Evolutionary conservation across 1,140 invertebrate species (phyloP).

Genomic region (Periplaneta americana): DNA sequence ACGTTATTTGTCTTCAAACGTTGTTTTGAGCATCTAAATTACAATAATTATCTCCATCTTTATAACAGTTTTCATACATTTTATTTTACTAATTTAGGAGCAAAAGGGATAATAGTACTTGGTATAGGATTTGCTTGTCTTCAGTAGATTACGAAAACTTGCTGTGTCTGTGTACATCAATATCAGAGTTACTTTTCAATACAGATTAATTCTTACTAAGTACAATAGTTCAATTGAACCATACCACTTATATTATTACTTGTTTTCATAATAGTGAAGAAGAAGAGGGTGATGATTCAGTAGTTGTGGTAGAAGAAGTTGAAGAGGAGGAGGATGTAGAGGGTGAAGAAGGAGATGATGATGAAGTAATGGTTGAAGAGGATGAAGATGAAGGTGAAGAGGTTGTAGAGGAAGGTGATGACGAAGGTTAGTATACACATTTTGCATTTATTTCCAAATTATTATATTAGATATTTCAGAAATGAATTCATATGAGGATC

Average conservation of each 20-base stretch:
- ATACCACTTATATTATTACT: background rate
- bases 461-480: too few species aligned
- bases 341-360: slow-evolving; percentile 5
- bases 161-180: background rate
- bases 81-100: background rate
- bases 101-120: background rate
- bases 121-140: background rate
- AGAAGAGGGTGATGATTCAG: slow-evolving; percentile 13
- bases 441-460: too few species aligned
- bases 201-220: background rate
- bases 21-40: too few species aligned
- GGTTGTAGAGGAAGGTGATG: slow-evolving; percentile 8
- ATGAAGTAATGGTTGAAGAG: slow-evolving; percentile 14
- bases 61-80: background rate
- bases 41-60: too few species aligned
- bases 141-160: background rate
- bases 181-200: background rate
- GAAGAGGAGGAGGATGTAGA: slow-evolving; percentile 11
- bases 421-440: background rate
- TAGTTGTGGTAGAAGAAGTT: slow-evolving; percentile 9
- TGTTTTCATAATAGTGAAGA: slow-evolving; percentile 9
- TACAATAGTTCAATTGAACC: background rate
- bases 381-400: slow-evolving; percentile 14
- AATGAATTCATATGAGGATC: too few species aligned
- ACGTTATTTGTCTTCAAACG: too few species aligned